Evolutionary conservation across 2,888 invertebrate species (phyloP).

Genomic region (Trypoxylon attenuatum): DNA sequence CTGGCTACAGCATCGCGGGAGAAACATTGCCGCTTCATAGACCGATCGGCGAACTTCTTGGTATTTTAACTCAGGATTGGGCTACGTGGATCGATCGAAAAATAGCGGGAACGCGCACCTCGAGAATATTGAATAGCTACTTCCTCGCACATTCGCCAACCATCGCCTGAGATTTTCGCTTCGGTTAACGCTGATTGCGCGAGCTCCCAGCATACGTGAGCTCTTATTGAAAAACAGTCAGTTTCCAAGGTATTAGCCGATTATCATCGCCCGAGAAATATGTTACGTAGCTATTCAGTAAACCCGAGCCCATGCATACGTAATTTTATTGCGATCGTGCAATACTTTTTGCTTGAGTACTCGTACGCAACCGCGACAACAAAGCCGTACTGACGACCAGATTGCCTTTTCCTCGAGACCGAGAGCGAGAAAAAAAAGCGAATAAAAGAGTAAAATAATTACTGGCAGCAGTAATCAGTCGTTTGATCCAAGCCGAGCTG

Average conservation of each 20-base stretch:
- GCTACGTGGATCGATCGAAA: not conserved
- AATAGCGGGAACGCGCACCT: not conserved
- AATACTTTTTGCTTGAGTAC: too few species aligned
- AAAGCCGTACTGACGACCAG: not conserved
- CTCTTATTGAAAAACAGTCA: too few species aligned
- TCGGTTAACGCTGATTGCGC: not conserved
- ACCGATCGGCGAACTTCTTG: slow-evolving; percentile 18
- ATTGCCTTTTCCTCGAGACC: not conserved
- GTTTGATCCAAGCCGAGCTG: slow-evolving; percentile 11
- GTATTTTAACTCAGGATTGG: not conserved
- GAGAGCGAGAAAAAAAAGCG: slow-evolving; percentile 12
- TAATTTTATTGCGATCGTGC: too few species aligned
- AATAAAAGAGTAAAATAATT: slow-evolving; percentile 17
- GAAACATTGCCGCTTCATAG: slow-evolving; percentile 13
- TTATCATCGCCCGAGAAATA: too few species aligned
- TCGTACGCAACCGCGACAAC: too few species aligned
- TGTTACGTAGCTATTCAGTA: too few species aligned
- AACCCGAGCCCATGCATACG: too few species aligned
- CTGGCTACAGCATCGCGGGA: slow-evolving; percentile 15
- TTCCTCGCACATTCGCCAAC: not conserved
- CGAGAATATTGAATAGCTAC: not conserved
- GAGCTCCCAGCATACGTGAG: too few species aligned
- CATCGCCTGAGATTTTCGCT: not conserved
- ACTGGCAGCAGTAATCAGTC: slow-evolving; percentile 19
- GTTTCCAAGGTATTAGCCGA: too few species aligned